These are phyloP conservation scores for Norana najaformis DNA, from an alignment of 2,888 invertebrate genomes.

Conservation along the genomic window DNA sequence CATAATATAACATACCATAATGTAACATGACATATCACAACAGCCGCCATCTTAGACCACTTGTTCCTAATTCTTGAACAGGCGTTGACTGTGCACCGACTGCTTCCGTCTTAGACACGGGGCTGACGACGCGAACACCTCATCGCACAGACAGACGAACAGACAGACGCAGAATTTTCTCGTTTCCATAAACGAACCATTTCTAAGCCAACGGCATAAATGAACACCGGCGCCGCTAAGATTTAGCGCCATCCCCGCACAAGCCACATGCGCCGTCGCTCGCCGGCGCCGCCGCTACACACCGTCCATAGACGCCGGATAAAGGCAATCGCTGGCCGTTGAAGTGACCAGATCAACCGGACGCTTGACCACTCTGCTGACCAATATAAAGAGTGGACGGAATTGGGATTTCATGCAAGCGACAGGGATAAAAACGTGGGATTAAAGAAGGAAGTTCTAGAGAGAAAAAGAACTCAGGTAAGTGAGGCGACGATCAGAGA, in stretches of 20 bases:
- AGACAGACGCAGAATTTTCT: constrained; percentile 3
- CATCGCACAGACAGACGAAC: not conserved
- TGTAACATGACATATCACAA: not conserved
- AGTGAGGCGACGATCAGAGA: not conserved
- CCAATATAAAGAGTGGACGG: not conserved
- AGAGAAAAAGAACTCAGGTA: not conserved
- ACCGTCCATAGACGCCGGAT: not conserved
- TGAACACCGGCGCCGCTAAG: not conserved
- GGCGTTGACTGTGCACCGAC: not conserved
- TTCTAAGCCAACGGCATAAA: constrained; percentile 13
- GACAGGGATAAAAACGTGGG: not conserved
- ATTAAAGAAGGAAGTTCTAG: not conserved
- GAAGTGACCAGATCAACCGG: constrained; percentile 5
- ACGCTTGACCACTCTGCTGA: not conserved
- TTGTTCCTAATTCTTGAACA: not conserved
- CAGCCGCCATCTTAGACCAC: not conserved
- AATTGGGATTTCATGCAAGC: not conserved
- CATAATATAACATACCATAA: not conserved
- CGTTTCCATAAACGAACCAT: constrained; percentile 13
- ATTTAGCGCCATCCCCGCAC: not conserved
- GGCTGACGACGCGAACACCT: not conserved
- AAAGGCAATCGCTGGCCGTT: not conserved
- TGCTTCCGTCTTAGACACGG: not conserved
- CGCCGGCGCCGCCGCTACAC: not conserved
- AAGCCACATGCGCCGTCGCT: constrained; percentile 13